Percentiles rank a stretch among this genome's conserved stretches.
phyloP scores from a whole-genome alignment of 1,140 invertebrate species.

The Teleopsis dalmanni region DNA sequence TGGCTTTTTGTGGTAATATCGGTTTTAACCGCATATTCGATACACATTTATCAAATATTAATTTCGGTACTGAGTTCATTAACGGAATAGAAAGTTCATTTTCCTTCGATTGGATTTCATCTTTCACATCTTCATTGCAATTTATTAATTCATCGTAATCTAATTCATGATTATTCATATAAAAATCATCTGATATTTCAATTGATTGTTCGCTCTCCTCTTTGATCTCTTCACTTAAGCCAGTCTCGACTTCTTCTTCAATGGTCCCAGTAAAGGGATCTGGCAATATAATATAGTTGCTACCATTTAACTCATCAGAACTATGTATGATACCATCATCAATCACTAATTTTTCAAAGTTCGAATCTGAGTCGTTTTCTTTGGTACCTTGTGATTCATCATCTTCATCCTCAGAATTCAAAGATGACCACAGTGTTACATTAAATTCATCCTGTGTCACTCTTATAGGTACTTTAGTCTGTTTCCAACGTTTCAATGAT shows the following conservation, averaged over 20 bases:
- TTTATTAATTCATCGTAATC: constrained; percentile 5
- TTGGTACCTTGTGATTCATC: constrained; percentile 85
- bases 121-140: constrained; percentile 8
- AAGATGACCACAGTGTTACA: constrained; percentile 97
- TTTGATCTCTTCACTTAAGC: constrained; percentile 22
- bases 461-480: constrained; percentile 96
- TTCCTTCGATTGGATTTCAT: neutral
- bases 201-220: neutral
- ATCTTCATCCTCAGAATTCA: constrained; percentile 81
- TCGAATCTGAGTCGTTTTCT: constrained; percentile 82
- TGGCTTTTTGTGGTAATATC: neutral
- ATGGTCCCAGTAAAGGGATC: constrained; percentile 32
- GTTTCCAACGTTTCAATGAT: constrained; percentile 74
- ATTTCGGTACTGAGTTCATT: too few relatives aligned
- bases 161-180: too few relatives aligned
- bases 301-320: too few relatives aligned
- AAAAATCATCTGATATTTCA: too few relatives aligned
- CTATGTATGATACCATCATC: constrained; percentile 78
- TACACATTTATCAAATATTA: too few relatives aligned
- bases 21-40: too few relatives aligned
- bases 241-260: constrained; percentile 34
- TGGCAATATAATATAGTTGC: constrained; percentile 35
- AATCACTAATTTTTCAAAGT: too few relatives aligned
- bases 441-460: constrained; percentile 97
- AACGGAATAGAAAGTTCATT: too few relatives aligned